Base-by-base conservation (phyloP, 2,888 invertebrate species). In the Protonemura montana region DNA sequence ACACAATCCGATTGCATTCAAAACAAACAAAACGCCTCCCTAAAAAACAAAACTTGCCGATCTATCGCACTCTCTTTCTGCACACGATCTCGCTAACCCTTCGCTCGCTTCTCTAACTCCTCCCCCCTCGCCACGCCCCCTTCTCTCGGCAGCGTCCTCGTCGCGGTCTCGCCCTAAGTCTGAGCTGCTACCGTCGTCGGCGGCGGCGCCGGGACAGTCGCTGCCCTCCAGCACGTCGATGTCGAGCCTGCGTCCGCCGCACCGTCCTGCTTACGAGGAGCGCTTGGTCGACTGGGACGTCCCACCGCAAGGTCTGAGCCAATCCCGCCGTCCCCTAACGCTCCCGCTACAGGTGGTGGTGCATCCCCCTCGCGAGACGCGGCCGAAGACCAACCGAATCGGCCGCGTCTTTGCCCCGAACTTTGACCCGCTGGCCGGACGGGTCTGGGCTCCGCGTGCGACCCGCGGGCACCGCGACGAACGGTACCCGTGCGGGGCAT, bases 211-310 rank as follows among this genome's bases (percentile, higher is more conserved):
- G 26, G 80, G 16, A 26, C 80, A 84, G 30, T 76, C 78, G 25
- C 83, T 86, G 85, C 86, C 86, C 16, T 86, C 86, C 10, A 86
- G 86, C 85, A 82, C 77, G 27, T 87, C 87, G 85, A 82, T 87
- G 85, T 85, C 87, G 85, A 83, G 85, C 21, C 85, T 86, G 28
- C 86, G 84, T 27, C 35, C 87, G 76, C 81, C 85, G 42, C 76
- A 86, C 87, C 90, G 90, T 87, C 87, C 89, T 76, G 88, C 89
- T 30, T 90, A 90, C 89, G 90, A 90, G 88, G 90, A 90, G 88
- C 90, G 90, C 88, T 89, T 90, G 88, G 90, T 90, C 89, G 90
- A 91, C 89, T 91, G 90, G 91, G 89, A 89, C 86, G 88, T 88
- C 82, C 88, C 89, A 88, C 89, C 91, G 16, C 59, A 59, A 91